A percentile compares a stretch with the other conserved stretches of the same genome.
Conservation (phyloP, 2,113 vertebrate species). For the Ellobius talpinus region DNA sequence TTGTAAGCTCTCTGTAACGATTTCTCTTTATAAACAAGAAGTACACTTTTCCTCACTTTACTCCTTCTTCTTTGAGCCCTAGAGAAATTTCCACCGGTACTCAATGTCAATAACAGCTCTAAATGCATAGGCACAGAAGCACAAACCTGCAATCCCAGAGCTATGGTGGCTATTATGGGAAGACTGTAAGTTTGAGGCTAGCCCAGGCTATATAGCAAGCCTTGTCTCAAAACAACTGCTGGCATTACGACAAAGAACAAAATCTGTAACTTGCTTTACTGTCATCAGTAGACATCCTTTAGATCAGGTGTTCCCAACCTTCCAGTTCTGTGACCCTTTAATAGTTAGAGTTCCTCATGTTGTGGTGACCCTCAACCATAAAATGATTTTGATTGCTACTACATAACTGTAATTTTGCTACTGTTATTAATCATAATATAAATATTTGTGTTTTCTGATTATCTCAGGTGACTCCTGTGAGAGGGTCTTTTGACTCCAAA, state of each 20-base stretch:
- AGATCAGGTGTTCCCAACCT: not conserved
- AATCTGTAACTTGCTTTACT: not conserved
- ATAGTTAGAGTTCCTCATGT: not conserved
- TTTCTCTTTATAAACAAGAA: conserved; percentile 13
- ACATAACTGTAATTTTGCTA: not conserved
- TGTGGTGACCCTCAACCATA: not conserved
- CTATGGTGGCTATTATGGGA: not conserved
- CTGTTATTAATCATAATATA: not conserved
- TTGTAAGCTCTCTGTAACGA: not conserved
- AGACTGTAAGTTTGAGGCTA: not conserved
- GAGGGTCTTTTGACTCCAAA: not conserved
- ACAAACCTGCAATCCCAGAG: not conserved
- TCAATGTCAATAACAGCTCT: conserved; percentile 4
- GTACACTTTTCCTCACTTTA: not conserved
- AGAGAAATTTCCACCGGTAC: conserved; percentile 21
- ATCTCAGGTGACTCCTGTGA: not conserved
- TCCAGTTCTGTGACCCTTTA: not conserved
- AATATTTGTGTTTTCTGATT: not conserved
- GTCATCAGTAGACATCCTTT: not conserved
- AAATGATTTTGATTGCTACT: not conserved
- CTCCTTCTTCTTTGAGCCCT: not conserved
- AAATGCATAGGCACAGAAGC: not conserved
- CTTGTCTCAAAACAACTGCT: not conserved
- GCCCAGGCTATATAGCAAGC: not conserved
- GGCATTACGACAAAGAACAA: not conserved